Conservation (phyloP, 2,888 invertebrate genomes). For the Mesoligia furuncula region DNA sequence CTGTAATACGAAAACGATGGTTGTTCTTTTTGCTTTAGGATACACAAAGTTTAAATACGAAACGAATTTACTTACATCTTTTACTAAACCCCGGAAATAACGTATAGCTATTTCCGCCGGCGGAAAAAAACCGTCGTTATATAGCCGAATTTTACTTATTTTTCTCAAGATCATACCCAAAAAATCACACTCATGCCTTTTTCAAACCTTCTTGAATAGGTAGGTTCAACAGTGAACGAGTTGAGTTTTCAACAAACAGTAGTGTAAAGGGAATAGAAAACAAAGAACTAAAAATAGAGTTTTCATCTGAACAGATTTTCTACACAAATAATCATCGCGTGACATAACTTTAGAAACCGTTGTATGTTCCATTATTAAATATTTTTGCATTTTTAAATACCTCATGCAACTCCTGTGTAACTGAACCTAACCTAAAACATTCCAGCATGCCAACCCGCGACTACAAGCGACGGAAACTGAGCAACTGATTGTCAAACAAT, state of each 20-base stretch:
- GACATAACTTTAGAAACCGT: neutral
- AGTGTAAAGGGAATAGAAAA: neutral
- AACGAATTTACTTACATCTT: neutral
- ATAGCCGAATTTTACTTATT: neutral
- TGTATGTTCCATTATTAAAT: neutral
- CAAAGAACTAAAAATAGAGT: neutral
- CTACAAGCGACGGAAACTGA: slow-evolving; percentile 80
- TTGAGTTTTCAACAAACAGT: neutral
- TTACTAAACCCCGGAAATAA: neutral
- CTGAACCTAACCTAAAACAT: slow-evolving; percentile 39
- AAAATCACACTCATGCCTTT: neutral
- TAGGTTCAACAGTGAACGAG: neutral
- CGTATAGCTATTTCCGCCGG: neutral
- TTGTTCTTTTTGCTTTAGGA: neutral
- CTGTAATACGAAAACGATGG: neutral
- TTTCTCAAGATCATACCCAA: neutral
- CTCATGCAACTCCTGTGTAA: neutral
- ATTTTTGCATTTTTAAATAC: neutral
- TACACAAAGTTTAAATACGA: neutral
- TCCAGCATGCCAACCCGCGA: slow-evolving; percentile 81
- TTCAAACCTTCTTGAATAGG: neutral
- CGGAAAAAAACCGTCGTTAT: slow-evolving; percentile 9
- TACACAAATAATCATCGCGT: neutral
- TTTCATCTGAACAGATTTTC: neutral
- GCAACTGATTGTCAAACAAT: slow-evolving; percentile 53